Conservation (phyloP, 2,113 vertebrate genomes). For the Oceanodroma tethys region DNA sequence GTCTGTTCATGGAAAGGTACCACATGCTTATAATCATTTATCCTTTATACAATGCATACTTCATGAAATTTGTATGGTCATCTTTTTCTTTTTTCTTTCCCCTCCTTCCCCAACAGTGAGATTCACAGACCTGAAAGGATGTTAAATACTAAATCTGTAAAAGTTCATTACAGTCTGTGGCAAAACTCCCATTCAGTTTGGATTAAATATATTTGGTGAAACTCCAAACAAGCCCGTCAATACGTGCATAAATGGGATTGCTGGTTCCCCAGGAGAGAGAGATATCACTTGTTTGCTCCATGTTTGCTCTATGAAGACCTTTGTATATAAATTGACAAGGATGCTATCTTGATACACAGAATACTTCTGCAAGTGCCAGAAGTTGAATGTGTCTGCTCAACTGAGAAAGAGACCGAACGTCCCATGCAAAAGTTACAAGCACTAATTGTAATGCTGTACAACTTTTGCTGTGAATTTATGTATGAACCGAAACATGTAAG, state of each 20-base stretch:
- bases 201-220: constrained; percentile 5
- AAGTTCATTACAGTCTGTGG: constrained; percentile 19
- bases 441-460: neutral
- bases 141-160: neutral
- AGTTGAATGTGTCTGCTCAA: neutral
- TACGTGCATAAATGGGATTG: neutral
- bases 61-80: neutral
- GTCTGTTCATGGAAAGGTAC: constrained; percentile 41
- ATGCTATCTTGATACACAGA: neutral
- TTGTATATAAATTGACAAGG: neutral
- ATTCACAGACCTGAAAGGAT: constrained; percentile 45
- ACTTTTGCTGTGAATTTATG: neutral
- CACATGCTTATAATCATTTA: constrained; percentile 38
- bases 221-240: neutral
- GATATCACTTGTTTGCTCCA: neutral
- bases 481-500: neutral
- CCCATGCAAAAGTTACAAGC: neutral
- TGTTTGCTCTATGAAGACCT: neutral
- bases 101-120: neutral
- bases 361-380: neutral
- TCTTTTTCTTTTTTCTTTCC: neutral
- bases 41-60: constrained; percentile 21
- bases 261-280: neutral
- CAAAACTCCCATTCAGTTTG: constrained; percentile 30
- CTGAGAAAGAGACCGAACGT: neutral